Evolutionary conservation across 2,888 invertebrate species (phyloP).

Genomic region (Scaptomyza cyrtandrae): DNA sequence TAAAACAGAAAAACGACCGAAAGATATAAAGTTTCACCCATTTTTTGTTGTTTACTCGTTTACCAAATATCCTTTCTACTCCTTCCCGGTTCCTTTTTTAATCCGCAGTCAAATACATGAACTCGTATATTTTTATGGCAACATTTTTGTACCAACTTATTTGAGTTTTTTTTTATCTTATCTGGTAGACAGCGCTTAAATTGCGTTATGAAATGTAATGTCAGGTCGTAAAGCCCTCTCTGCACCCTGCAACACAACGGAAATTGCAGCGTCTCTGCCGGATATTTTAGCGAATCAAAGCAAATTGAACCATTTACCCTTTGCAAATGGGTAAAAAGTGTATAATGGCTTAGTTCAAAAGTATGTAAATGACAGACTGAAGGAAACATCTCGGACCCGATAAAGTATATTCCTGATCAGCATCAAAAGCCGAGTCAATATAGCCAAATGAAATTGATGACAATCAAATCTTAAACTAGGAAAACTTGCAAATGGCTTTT

Average conservation of each 20-base stretch:
- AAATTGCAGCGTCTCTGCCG: constrained; percentile 66
- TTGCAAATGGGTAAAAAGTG: constrained; percentile 43
- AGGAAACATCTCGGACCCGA: too few relatives aligned
- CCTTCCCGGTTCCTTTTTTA: constrained; percentile 34
- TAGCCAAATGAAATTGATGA: too few relatives aligned
- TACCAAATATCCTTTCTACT: constrained; percentile 12
- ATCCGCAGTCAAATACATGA: constrained; percentile 65
- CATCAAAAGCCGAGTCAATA: too few relatives aligned
- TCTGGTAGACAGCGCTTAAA: constrained; percentile 61
- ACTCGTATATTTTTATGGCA: constrained; percentile 64
- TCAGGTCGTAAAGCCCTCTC: constrained; percentile 48
- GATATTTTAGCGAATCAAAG: constrained; percentile 64
- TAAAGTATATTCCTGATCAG: too few relatives aligned
- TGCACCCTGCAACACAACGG: constrained; percentile 40
- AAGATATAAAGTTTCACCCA: constrained; percentile 41
- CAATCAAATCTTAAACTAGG: too few relatives aligned
- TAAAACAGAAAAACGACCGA: constrained; percentile 11
- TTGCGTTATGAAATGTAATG: constrained; percentile 78
- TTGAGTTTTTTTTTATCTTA: constrained; percentile 10
- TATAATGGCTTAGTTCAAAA: too few relatives aligned
- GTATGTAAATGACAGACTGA: too few relatives aligned
- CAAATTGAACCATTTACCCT: too few relatives aligned
- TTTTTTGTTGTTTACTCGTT: constrained; percentile 8
- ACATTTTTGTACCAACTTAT: constrained; percentile 61
- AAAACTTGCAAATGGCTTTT: too few relatives aligned